Percentiles rank a stretch among this genome's conserved stretches.
Conservation (phyloP, 2,113 vertebrate genomes). For the Ammodytes marinus region DNA sequence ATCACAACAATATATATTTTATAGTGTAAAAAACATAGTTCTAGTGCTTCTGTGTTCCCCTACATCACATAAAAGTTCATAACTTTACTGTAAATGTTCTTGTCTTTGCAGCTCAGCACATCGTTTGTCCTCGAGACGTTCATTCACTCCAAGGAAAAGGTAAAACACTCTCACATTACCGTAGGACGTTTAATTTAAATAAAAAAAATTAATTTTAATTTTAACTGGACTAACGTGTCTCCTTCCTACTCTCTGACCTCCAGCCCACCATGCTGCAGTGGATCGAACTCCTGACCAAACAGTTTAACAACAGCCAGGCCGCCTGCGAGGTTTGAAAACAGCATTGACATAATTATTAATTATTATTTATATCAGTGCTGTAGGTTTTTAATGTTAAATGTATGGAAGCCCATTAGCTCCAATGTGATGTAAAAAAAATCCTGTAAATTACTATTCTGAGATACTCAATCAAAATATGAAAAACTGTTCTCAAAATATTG, state of each 20-base stretch:
- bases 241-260: neutral
- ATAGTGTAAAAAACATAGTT: too few relatives aligned
- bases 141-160: constrained; percentile 99
- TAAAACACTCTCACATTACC: constrained; percentile 48
- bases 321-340: constrained; percentile 92
- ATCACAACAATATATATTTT: too few relatives aligned
- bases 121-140: constrained; percentile 99
- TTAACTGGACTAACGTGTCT: neutral
- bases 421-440: too few relatives aligned
- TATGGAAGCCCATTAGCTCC: too few relatives aligned
- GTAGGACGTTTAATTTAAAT: neutral
- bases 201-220: too few relatives aligned
- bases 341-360: too few relatives aligned
- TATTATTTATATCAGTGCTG: neutral
- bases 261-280: constrained; percentile 99
- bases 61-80: neutral
- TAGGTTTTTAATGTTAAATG: too few relatives aligned
- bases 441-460: too few relatives aligned
- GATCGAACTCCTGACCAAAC: constrained; percentile 98
- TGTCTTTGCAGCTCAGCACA: constrained; percentile 92
- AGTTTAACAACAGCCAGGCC: constrained; percentile 99
- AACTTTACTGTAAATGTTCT: neutral
- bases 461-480: too few relatives aligned
- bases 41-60: too few relatives aligned
- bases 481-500: too few relatives aligned